Evolutionary conservation across 2,113 vertebrate species (phyloP), one percentile per base, ranked within the genome.

Genomic region (Synchiropus splendidus): DNA sequence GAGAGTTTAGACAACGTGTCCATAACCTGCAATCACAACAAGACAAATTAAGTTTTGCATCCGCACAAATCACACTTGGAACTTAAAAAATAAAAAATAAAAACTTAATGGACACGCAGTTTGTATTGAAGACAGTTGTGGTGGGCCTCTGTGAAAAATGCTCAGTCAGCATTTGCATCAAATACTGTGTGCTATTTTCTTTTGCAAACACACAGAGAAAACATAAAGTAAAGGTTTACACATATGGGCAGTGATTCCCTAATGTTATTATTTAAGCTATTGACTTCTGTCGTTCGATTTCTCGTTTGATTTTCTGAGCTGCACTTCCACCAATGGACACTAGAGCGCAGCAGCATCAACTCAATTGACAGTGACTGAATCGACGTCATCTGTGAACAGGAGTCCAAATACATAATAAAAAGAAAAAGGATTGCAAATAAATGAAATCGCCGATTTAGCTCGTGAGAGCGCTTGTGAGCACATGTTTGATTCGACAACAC

Each of bases 1-100:
- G 94, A 98, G 16, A 98, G 89, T 39, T 87, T 91, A 1, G 94
- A 95, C 6, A 98, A 79, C 0, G 93, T 89, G 82, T 97, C 91
- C 80, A 98, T 92, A 44, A 97, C 94, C 94, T 98, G 78, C 13
- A 77, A 80, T 9, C 38, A 10, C 2, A 58, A 56, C 9, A 2
- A 10, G 1, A 6, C n/a, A 12, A 46, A 16, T 42, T 13, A 59
- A 18, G 18, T 5, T 31, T 36, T n/a, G n/a, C n/a, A n/a, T n/a
- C n/a, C n/a, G n/a, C n/a, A n/a, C n/a, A n/a, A n/a, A n/a, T n/a
- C n/a, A n/a, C n/a, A n/a, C n/a, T n/a, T n/a, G n/a, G 9, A 11
- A 31, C 14, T 9, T 12, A 30, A 41, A 39, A 16, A 17, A 9
- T 16, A 18, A 5, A 27, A 4, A 27, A 27, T n/a, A n/a, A n/a